Percentiles rank a stretch among this genome's conserved stretches.
These are phyloP conservation scores for Troglohyphantes excavatus DNA, from an alignment of 2,888 invertebrate genomes.

Conservation along the genomic window DNA sequence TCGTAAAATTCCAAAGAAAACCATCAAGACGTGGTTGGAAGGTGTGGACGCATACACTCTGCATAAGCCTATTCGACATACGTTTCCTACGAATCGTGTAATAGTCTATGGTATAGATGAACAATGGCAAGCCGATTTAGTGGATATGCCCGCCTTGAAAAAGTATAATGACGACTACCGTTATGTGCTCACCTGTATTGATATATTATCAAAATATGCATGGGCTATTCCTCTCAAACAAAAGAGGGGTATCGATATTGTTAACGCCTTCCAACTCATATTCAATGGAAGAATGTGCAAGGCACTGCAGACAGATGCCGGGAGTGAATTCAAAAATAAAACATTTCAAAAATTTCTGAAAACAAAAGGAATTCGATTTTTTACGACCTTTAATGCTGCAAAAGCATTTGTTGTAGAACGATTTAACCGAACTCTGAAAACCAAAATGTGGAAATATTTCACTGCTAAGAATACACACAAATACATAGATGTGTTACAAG, in stretches of 20 bases:
- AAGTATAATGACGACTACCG: not conserved
- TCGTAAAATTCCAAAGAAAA: slow-evolving; percentile 22
- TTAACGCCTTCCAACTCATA: slow-evolving; percentile 77
- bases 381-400: slow-evolving; percentile 80
- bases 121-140: slow-evolving; percentile 80
- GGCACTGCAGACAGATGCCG: slow-evolving; percentile 80
- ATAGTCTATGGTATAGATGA: slow-evolving; percentile 79
- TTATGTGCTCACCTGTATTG: slow-evolving; percentile 75
- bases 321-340: slow-evolving; percentile 80
- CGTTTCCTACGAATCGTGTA: slow-evolving; percentile 74
- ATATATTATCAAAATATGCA: slow-evolving; percentile 80
- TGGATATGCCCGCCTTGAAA: not conserved
- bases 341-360: slow-evolving; percentile 60
- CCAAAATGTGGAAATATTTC: slow-evolving; percentile 72
- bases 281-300: slow-evolving; percentile 71
- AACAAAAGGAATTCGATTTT: slow-evolving; percentile 76
- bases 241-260: slow-evolving; percentile 78
- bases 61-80: slow-evolving; percentile 63
- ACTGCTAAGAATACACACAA: slow-evolving; percentile 25
- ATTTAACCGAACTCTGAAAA: slow-evolving; percentile 81
- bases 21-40: slow-evolving; percentile 66
- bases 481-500: slow-evolving; percentile 43
- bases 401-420: slow-evolving; percentile 81
- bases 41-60: slow-evolving; percentile 71
- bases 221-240: slow-evolving; percentile 80